A percentile compares a stretch with the other conserved stretches of the same genome.
Conservation (phyloP, 2,888 invertebrate genomes). For the Amaurobius ferox region DNA sequence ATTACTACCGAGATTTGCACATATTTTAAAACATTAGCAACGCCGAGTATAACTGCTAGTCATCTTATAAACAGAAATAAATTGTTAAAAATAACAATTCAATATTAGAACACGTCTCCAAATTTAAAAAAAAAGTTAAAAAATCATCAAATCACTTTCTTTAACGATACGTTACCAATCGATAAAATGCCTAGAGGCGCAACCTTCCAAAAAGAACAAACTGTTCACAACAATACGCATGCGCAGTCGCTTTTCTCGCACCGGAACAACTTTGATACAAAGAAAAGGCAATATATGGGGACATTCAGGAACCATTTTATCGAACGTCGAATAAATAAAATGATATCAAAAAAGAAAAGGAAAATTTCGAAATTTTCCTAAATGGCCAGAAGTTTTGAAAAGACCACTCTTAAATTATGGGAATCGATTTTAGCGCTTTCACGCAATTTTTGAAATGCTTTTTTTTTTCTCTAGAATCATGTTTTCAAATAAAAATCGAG, state of each 20-base stretch:
- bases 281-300: conserved; percentile 4
- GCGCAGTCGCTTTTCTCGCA: conserved; percentile 12
- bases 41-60: too few species aligned
- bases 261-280: background rate
- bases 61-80: too few species aligned
- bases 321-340: conserved; percentile 47
- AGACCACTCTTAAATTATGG: background rate
- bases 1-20: too few species aligned
- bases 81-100: too few species aligned
- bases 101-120: too few species aligned
- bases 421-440: conserved; percentile 14
- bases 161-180: background rate
- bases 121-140: too few species aligned
- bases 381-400: conserved; percentile 33
- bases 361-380: conserved; percentile 13
- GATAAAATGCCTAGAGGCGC: background rate
- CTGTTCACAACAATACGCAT: conserved; percentile 13
- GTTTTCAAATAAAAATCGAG: too few species aligned
- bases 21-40: too few species aligned
- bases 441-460: background rate
- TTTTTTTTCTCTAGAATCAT: background rate
- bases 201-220: background rate
- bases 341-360: background rate
- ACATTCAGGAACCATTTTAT: conserved; percentile 33
- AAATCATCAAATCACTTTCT: background rate